phyloP scores from a whole-genome alignment of 2,797 vertebrate species.

The Esox masquinongy region DNA sequence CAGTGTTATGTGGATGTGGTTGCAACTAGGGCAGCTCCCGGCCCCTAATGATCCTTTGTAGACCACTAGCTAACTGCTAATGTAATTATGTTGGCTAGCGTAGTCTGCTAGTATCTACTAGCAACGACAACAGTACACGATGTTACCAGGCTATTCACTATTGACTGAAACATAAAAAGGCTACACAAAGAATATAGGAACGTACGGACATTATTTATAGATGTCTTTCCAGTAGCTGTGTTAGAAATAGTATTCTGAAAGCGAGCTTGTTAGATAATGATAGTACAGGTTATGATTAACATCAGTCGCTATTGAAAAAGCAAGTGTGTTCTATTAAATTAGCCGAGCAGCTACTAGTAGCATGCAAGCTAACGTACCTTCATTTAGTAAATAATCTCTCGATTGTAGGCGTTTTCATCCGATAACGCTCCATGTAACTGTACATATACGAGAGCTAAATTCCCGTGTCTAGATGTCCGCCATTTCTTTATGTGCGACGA shows the following conservation, averaged over 20 bases:
- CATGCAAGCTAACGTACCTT: conserved; percentile 68
- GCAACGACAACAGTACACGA: neutral
- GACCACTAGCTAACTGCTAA: no score
- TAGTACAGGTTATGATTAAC: neutral
- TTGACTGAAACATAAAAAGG: neutral
- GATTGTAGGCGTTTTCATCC: conserved; percentile 29
- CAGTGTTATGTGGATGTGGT: neutral
- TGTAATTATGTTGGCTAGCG: no score
- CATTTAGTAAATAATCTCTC: conserved; percentile 61
- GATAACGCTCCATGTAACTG: conserved; percentile 27
- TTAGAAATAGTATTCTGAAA: neutral
- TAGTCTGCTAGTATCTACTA: no score
- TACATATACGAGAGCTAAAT: conserved; percentile 32
- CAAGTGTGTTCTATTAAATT: conserved; percentile 34
- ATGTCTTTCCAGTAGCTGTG: no score
- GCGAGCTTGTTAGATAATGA: neutral
- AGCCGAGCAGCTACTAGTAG: conserved; percentile 53
- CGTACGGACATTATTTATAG: no score
- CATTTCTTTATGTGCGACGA: conserved; percentile 76
- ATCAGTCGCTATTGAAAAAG: conserved; percentile 4
- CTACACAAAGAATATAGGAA: neutral
- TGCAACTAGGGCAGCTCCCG: neutral
- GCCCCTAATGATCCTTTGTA: neutral
- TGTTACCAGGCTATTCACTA: neutral
- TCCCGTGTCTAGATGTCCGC: conserved; percentile 67